Evolutionary conservation across 2,888 invertebrate species (phyloP).

Genomic region (Sarcophaga variegata): DNA sequence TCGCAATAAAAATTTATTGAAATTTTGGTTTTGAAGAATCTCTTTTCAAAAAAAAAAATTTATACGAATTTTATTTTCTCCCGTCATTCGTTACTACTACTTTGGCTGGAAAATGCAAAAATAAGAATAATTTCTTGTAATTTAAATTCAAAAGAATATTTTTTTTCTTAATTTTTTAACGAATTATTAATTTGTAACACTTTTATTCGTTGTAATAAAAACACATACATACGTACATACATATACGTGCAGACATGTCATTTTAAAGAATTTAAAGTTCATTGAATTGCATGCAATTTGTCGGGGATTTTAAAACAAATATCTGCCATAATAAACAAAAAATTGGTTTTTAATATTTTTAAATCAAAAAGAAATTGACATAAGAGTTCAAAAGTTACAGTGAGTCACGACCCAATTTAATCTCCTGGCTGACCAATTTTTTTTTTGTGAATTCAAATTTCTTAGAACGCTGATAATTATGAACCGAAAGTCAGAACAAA

Average conservation of each 20-base stretch:
- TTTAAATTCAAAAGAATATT: neutral
- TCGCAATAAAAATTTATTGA: neutral
- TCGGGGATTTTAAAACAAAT: too few relatives aligned
- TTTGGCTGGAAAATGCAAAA: neutral
- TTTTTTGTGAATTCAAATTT: too few relatives aligned
- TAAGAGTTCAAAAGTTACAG: too few relatives aligned
- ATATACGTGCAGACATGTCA: neutral
- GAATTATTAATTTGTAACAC: constrained; percentile 9
- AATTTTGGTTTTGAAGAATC: neutral
- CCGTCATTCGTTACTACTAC: neutral
- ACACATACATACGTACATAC: neutral
- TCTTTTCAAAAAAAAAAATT: neutral
- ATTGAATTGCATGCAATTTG: too few relatives aligned
- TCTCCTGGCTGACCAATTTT: too few relatives aligned
- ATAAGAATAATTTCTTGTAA: neutral
- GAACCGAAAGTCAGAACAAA: too few relatives aligned
- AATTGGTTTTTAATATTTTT: too few relatives aligned
- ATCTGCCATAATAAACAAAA: too few relatives aligned
- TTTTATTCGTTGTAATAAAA: constrained; percentile 7
- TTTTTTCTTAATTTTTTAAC: neutral
- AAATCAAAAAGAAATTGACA: too few relatives aligned
- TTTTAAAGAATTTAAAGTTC: neutral
- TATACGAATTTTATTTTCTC: neutral
- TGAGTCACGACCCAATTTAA: too few relatives aligned
- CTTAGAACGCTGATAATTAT: too few relatives aligned